Evolutionary conservation across 2,888 invertebrate species (phyloP).

Genomic region (Troides oblongomaculatus): DNA sequence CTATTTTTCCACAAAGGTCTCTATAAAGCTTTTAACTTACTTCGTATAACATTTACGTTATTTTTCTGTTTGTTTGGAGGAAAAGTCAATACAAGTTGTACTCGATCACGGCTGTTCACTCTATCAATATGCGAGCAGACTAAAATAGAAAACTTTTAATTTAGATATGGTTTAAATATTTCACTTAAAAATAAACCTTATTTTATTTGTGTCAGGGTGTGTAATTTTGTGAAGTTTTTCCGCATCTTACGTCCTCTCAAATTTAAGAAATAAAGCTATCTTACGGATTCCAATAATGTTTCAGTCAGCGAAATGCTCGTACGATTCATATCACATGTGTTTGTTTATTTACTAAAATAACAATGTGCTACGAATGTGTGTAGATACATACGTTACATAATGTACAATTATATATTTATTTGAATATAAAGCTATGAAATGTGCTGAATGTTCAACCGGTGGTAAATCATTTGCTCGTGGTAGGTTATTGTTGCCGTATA

Average conservation of each 20-base stretch:
- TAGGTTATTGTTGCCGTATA: too few species aligned
- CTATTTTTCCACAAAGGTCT: background rate
- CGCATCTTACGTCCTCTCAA: slow-evolving; percentile 15
- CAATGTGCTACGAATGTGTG: slow-evolving; percentile 22
- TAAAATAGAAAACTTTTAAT: slow-evolving; percentile 39
- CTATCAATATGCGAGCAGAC: slow-evolving; percentile 15
- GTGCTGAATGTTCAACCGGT: too few species aligned
- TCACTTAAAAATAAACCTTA: slow-evolving; percentile 7
- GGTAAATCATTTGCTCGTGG: too few species aligned
- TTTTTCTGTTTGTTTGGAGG: slow-evolving; percentile 3
- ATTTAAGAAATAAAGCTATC: slow-evolving; percentile 19
- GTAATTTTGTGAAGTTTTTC: background rate
- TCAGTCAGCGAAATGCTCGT: slow-evolving; percentile 33
- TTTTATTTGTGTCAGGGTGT: background rate
- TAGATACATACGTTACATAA: background rate
- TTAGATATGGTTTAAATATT: slow-evolving; percentile 30
- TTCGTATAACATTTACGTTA: background rate
- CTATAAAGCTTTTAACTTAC: background rate
- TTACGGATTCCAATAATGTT: slow-evolving; percentile 44
- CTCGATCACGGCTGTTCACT: slow-evolving; percentile 1
- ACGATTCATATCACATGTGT: slow-evolving; percentile 33
- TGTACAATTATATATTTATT: too few species aligned
- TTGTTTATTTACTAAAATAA: slow-evolving; percentile 34
- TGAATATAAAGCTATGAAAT: too few species aligned
- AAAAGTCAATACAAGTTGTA: slow-evolving; percentile 16